Evolutionary conservation across 2,888 invertebrate genomes (phyloP), one percentile per base, ranked within the genome.

Genomic region (Habrosyne pyritoides): DNA sequence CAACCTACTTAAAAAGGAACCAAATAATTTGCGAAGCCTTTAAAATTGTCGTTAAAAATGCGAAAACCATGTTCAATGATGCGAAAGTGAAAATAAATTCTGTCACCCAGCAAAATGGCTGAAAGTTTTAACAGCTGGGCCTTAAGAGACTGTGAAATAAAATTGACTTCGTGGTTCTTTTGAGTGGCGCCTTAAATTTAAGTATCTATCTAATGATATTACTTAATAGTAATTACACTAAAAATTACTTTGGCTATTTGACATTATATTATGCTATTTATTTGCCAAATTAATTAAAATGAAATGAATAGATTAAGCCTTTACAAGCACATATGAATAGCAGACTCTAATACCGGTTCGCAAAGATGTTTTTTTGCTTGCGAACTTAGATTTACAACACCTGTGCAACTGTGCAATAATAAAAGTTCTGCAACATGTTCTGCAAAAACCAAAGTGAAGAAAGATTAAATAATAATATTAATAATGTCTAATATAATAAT

Each of bases 31-130:
- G 33, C 1, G 5, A 33, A 24, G 3, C 8, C 6, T 10, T n/a
- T n/a, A 22, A 22, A 21, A 47, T 22, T 47, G 5, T 10, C 47
- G 7, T 22, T n/a, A 0, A 22, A 47, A 47, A 47, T 47, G 18
- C 14, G 24, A 3, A 24, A 24, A 7, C 36, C 36, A 36, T 5
- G n/a, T 47, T 22, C 24, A 47, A 47, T 22, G 47, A 8, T 24
- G 22, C n/a, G 47, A 47, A 7, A 47, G 47, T 12, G 21, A 47
- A 47, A 47, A 47, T 47, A 24, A 12, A 47, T 47, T 24, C 47
- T 2, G 24, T 12, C 47, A 21, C 22, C 24, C 4, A 21, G n/a
- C 21, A 24, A 47, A 47, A 47, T 47, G 24, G 22, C 47, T 42
- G 3, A 47, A 47, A 47, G 24, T 47, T 47, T 47, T 10, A 47